Evolutionary conservation across 2,888 invertebrate genomes (phyloP).

Genomic region (Heterodera filipjevi): DNA sequence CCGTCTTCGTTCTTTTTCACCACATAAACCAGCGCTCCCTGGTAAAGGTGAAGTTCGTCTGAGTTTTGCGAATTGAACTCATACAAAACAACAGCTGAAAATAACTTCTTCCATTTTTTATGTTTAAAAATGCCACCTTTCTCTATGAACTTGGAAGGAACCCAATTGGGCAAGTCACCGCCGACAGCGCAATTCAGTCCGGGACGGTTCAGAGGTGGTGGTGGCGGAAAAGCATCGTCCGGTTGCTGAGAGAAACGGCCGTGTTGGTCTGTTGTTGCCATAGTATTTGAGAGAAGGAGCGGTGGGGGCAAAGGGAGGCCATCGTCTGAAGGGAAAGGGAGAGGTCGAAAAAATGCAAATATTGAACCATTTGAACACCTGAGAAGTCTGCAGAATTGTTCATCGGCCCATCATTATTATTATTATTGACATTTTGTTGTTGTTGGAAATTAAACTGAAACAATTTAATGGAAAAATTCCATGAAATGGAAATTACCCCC

Average conservation of each 20-base stretch:
- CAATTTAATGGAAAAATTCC: background rate
- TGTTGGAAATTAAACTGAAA: background rate
- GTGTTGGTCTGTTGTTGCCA: slow-evolving; percentile 3
- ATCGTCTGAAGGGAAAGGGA: slow-evolving; percentile 21
- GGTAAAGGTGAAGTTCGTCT: slow-evolving; percentile 94
- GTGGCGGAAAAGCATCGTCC: slow-evolving; percentile 48
- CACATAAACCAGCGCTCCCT: slow-evolving; percentile 93
- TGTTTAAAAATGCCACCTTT: too few species aligned
- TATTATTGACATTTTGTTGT: background rate
- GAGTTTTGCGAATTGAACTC: slow-evolving; percentile 97
- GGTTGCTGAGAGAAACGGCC: slow-evolving; percentile 11
- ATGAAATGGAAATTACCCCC: background rate
- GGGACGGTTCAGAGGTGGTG: slow-evolving; percentile 27
- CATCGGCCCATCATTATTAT: background rate
- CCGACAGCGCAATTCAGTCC: slow-evolving; percentile 34
- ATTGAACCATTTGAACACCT: background rate
- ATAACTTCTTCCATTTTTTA: too few species aligned
- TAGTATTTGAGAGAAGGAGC: slow-evolving; percentile 3
- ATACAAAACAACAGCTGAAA: slow-evolving; percentile 87
- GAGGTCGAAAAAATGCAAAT: background rate
- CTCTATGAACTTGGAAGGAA: slow-evolving; percentile 87
- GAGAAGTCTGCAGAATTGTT: slow-evolving; percentile 24
- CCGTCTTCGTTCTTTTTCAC: slow-evolving; percentile 99
- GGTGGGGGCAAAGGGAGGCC: slow-evolving; percentile 34
- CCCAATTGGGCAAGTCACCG: slow-evolving; percentile 76